Evolutionary conservation across 2,888 invertebrate genomes (phyloP), one percentile per base, ranked within the genome.

Genomic region (Nomada lathburiana): DNA sequence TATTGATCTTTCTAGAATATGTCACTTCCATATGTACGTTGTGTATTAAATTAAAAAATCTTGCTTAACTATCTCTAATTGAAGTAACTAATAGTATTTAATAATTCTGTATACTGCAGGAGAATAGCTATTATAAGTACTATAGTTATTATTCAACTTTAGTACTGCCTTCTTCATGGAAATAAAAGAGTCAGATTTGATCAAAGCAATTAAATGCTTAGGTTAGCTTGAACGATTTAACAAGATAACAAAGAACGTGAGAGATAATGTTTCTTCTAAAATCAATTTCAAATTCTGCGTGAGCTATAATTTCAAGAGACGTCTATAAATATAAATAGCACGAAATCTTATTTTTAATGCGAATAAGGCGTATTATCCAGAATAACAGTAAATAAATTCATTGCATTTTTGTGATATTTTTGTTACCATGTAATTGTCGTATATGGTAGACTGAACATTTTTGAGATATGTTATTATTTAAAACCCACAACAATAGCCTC

Each of bases 261-360:
- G 64, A 74, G 75, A 79, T 82, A 84, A 73, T 59, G 16, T 36
- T 16, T 29, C 36, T 62, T 64, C 50, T 3, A 10, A 44, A 57
- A 60, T 26, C n/a, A 26, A 52, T 55, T 68, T 29, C n/a, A 68
- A 0, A 13, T 44, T 13, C 20, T 16, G 11, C 7, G 42, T 16
- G 13, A 20, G 10, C 2, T 42, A n/a, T 5, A 2, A 47, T 69
- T 13, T 13, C 59, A 11, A 16, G 2, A 36, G 10, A 10, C n/a
- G 20, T n/a, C 9, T 18, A 53, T n/a, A 10, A 4, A 50, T 50
- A 18, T 50, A 50, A 18, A 16, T 18, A 13, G 50, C 18, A 7
- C n/a, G 53, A 9, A n/a, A 53, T 53, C 53, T 53, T 53, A 53
- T n/a, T 53, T n/a, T 53, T 53, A 18, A n/a, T 9, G 9, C 1